phyloP scores from a whole-genome alignment of 2,888 invertebrate species.

The Eumerus sabulonum region DNA sequence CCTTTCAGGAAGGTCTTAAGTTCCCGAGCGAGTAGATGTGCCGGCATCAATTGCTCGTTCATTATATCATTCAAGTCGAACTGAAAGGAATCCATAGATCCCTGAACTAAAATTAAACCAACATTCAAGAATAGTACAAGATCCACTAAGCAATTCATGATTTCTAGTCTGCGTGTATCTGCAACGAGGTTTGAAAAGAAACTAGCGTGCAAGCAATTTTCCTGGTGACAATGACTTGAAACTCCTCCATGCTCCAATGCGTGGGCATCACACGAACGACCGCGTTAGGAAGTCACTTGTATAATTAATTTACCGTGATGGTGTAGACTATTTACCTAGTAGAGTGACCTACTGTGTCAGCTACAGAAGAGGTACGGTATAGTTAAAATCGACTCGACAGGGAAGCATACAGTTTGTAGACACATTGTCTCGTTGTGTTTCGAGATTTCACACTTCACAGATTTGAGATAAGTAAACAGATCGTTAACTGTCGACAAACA shows the following conservation, averaged over 20 bases:
- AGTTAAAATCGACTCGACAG: too few relatives aligned
- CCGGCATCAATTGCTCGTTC: slow-evolving; percentile 85
- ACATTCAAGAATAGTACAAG: too few relatives aligned
- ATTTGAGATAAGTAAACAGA: slow-evolving; percentile 23
- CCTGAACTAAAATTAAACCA: neutral
- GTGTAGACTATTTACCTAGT: slow-evolving; percentile 7
- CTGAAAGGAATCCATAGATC: slow-evolving; percentile 57
- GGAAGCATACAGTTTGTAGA: too few relatives aligned
- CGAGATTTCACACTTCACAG: slow-evolving; percentile 38
- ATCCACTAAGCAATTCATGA: too few relatives aligned
- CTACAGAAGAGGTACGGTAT: too few relatives aligned
- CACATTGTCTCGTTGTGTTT: neutral
- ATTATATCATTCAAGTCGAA: slow-evolving; percentile 84
- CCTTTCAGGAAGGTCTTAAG: slow-evolving; percentile 66
- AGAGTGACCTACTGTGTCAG: neutral
- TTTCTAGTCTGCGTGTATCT: too few relatives aligned
- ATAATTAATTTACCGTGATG: slow-evolving; percentile 31
- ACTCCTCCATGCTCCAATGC: neutral
- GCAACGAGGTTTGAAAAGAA: too few relatives aligned
- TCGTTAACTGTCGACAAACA: slow-evolving; percentile 39
- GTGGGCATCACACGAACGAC: neutral
- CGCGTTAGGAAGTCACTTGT: slow-evolving; percentile 5
- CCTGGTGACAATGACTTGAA: too few relatives aligned
- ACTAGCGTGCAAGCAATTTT: too few relatives aligned
- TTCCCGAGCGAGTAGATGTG: slow-evolving; percentile 81